These are phyloP conservation scores for Micromesistius poutassou DNA, from an alignment of 2,797 vertebrate species.

Conservation along the genomic window DNA sequence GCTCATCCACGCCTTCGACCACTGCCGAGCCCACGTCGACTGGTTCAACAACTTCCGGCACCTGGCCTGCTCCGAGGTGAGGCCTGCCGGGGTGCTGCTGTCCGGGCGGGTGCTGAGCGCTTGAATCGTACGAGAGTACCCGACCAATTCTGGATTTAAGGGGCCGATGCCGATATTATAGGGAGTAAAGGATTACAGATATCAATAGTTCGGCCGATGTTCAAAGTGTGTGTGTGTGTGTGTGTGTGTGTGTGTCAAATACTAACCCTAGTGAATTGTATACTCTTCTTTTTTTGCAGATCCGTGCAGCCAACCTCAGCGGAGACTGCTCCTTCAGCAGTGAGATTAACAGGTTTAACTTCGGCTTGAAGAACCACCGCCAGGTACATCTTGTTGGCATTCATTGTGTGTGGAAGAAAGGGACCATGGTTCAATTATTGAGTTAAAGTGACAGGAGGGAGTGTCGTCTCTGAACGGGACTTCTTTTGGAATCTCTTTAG, in stretches of 20 bases:
- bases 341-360: slow-evolving; percentile 84
- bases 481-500: background rate
- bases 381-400: slow-evolving; percentile 73
- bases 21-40: slow-evolving; percentile 91
- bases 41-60: slow-evolving; percentile 91
- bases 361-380: slow-evolving; percentile 89
- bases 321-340: slow-evolving; percentile 89
- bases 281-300: slow-evolving; percentile 61
- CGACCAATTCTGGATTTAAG: too few relatives aligned
- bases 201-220: too few relatives aligned
- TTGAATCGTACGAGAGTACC: too few relatives aligned
- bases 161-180: too few relatives aligned
- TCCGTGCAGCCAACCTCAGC: slow-evolving; percentile 95
- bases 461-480: background rate
- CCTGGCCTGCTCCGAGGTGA: slow-evolving; percentile 94
- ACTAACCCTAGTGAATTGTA: too few relatives aligned
- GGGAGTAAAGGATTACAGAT: too few relatives aligned
- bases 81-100: slow-evolving; percentile 7
- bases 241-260: background rate
- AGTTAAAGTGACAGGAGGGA: background rate
- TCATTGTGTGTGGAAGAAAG: background rate
- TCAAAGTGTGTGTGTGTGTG: background rate
- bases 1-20: slow-evolving; percentile 94
- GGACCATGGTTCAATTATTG: background rate
- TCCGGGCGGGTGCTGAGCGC: background rate